Conservation (phyloP, 2,888 invertebrate genomes). For the Synanthedon myopaeformis region DNA sequence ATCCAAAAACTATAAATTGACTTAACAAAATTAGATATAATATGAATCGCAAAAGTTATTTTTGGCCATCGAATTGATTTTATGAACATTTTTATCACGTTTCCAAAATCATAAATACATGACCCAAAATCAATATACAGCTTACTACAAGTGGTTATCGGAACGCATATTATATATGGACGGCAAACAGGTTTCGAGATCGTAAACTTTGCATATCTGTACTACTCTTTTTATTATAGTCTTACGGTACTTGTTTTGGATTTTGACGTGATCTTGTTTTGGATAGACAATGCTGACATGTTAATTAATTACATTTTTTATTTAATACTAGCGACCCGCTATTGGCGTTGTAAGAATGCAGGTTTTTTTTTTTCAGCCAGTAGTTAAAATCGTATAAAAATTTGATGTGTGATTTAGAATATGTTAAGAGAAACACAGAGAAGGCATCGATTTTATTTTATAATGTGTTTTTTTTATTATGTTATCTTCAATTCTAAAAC, state of each 20-base stretch:
- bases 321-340: not conserved
- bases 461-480: too few species aligned
- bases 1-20: too few species aligned
- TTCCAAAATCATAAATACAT: not conserved
- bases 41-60: too few species aligned
- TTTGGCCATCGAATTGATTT: not conserved
- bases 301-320: not conserved
- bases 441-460: too few species aligned
- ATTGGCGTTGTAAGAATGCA: too few species aligned
- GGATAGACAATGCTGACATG: not conserved
- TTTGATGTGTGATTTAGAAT: too few species aligned
- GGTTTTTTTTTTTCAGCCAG: too few species aligned
- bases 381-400: too few species aligned
- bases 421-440: too few species aligned
- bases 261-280: not conserved
- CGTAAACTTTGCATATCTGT: slow-evolving; percentile 6
- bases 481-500: too few species aligned
- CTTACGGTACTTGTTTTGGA: slow-evolving; percentile 21
- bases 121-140: not conserved
- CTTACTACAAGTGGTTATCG: not conserved
- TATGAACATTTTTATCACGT: not conserved
- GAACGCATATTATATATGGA: slow-evolving; percentile 3
- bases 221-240: slow-evolving; percentile 10
- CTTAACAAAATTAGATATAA: too few species aligned
- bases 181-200: slow-evolving; percentile 15